Conservation (phyloP, 2,797 vertebrate genomes). For the Lemur catta region DNA sequence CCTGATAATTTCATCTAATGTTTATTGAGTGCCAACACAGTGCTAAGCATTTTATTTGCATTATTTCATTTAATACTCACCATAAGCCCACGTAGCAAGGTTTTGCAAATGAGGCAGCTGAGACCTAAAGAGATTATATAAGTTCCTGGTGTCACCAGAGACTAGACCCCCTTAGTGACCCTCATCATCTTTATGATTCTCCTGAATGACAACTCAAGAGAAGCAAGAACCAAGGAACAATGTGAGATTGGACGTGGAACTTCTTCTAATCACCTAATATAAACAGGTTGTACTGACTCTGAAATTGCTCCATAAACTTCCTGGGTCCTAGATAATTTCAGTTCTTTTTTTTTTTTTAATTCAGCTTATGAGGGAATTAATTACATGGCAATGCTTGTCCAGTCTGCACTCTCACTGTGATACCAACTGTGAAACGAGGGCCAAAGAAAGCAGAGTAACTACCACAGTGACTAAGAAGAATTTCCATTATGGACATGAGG, state of each 20-base stretch:
- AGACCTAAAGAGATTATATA: neutral
- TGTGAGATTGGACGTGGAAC: neutral
- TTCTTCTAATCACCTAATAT: neutral
- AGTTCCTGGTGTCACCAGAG: neutral
- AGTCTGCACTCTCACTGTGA: neutral
- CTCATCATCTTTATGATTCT: neutral
- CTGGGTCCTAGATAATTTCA: neutral
- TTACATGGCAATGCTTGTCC: neutral
- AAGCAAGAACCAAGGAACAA: neutral
- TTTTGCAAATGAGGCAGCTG: neutral
- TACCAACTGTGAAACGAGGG: neutral
- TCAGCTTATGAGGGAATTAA: neutral
- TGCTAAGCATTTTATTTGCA: neutral
- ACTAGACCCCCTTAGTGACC: neutral
- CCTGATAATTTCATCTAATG: conserved; percentile 7
- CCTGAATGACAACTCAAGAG: neutral
- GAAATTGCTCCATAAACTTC: neutral
- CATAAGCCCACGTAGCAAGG: neutral
- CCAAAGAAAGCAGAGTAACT: neutral
- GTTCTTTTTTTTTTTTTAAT: neutral
- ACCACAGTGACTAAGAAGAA: neutral
- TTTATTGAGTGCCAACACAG: neutral
- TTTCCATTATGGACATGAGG: neutral
- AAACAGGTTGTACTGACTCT: neutral
- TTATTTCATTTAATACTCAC: neutral